Evolutionary conservation across 2,797 vertebrate species (phyloP), one percentile per base, ranked within the genome.

Genomic region (Acanthopagrus latus): DNA sequence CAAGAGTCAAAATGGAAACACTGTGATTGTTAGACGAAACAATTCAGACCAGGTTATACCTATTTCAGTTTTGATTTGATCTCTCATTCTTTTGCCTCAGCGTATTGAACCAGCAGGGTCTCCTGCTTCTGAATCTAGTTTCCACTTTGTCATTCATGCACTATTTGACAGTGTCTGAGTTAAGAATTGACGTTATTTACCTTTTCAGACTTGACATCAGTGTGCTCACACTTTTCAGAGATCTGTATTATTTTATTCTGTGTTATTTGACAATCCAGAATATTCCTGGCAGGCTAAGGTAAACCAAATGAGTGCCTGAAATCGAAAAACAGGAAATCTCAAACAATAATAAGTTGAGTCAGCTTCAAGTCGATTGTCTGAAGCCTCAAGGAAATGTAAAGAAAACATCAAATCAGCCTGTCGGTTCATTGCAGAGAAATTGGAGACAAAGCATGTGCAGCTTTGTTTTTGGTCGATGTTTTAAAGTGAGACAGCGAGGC

Each of bases 301-400:
- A 89, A 83, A 41, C 54, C 44, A 44, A 25, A 44, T 27, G 41
- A 80, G 67, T 78, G 78, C 82, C 67, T 56, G 50, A 83, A 82
- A 88, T 85, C 1, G 58, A 95, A 95, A 33, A 96, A 96, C 95
- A 96, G 95, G 95, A 96, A 95, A 89, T 76, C 58, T 88, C 60
- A 76, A 92, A 95, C 94, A 95, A 95, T 95, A 94, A 92, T 81
- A 88, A 86, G 84, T 86, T 80, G 80, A 92, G 83, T 91, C 82
- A 89, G 88, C 89, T 89, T 85, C 58, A 78, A 86, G 85, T 66
- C 77, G 71, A 91, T 92, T 94, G 91, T 91, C 85, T 84, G 78
- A 88, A 82, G 86, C 76, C 14, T 57, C 80, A 72, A 94, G 89
- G 91, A 91, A 93, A 94, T 38, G 79, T 76, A 91, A 90, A 86